These are phyloP conservation scores for Lophius americanus DNA, from an alignment of 2,797 vertebrate genomes.

Conservation along the genomic window DNA sequence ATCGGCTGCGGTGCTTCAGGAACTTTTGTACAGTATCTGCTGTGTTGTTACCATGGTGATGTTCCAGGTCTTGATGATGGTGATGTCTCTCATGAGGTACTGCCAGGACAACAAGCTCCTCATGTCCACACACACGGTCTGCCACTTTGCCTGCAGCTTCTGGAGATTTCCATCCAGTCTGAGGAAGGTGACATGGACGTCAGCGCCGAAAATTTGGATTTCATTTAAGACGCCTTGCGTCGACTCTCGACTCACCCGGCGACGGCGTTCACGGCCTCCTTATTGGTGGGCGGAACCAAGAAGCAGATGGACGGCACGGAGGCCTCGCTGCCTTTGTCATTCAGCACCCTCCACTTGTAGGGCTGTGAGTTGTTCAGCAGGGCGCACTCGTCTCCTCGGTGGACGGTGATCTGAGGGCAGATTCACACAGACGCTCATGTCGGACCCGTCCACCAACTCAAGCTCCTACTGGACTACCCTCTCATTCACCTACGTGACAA, in stretches of 20 bases:
- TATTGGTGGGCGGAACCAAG: constrained; percentile 89
- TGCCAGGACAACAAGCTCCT: constrained; percentile 91
- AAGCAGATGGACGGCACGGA: constrained; percentile 91
- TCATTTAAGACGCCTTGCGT: rapidly evolving
- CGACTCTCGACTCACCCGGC: constrained; percentile 78
- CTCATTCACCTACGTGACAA: too few relatives aligned
- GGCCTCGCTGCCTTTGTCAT: constrained; percentile 81
- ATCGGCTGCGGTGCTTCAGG: too few relatives aligned
- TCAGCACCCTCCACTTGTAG: constrained; percentile 88
- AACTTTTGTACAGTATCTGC: not conserved
- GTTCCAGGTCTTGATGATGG: constrained; percentile 92
- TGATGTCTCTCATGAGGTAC: constrained; percentile 88
- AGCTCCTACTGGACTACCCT: too few relatives aligned
- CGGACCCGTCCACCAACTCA: not conserved
- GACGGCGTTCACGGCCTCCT: constrained; percentile 86
- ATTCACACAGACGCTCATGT: not conserved
- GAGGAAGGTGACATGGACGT: constrained; percentile 2
- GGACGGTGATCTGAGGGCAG: constrained; percentile 86
- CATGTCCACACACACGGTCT: constrained; percentile 88
- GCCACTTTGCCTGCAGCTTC: constrained; percentile 85
- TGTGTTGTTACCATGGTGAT: constrained; percentile 82
- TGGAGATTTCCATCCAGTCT: constrained; percentile 89
- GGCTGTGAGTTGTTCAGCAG: constrained; percentile 89
- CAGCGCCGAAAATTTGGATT: not conserved
- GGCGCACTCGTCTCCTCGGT: constrained; percentile 87